Evolutionary conservation across 2,113 vertebrate genomes (phyloP), one percentile per base, ranked within the genome.

Genomic region (Sapayoa aenigma): DNA sequence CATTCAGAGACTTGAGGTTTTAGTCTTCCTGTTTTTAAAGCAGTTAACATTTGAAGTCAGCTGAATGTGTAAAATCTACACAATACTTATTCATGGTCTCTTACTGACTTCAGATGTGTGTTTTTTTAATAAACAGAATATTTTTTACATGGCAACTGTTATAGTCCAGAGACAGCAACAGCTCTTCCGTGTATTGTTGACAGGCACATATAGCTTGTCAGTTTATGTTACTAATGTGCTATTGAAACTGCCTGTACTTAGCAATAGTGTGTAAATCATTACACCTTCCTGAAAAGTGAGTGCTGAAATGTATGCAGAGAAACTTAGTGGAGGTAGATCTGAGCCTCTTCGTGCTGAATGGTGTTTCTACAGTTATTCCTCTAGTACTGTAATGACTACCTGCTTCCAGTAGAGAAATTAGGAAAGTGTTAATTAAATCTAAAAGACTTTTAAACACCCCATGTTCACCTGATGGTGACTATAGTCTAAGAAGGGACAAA

Each of bases 1-100:
- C 52, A 35, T 75, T 90, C 47, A 72, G 19, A 84, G 94, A 91
- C 39, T 75, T 94, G 77, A 68, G 76, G n/a, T 14, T 69, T 91
- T 85, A 68, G 25, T 82, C 67, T 68, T 68, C 56, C 67, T 94
- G 60, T 62, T 94, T 95, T 95, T 94, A 94, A 89, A 79, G 59
- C 46, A 42, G 12, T 94, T 90, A 95, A 74, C 82, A 93, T 17
- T 9, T 93, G 56, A 88, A 93, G 78, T 77, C 71, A 77, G 30
- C 62, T 84, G 44, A 83, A 52, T 30, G 14, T 76, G 58, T 84
- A 81, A 89, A 31, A 49, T 47, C 25, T 72, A 31, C 37, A 52
- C 24, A 13, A 9, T 35, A 71, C 42, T 71, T 46, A 44, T 24
- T 55, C 9, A 7, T 44, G 37, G 12, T 78, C 63, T 87, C n/a